Evolutionary conservation across 1,140 invertebrate genomes (phyloP).

Genomic region (Trichonephila inaurata): DNA sequence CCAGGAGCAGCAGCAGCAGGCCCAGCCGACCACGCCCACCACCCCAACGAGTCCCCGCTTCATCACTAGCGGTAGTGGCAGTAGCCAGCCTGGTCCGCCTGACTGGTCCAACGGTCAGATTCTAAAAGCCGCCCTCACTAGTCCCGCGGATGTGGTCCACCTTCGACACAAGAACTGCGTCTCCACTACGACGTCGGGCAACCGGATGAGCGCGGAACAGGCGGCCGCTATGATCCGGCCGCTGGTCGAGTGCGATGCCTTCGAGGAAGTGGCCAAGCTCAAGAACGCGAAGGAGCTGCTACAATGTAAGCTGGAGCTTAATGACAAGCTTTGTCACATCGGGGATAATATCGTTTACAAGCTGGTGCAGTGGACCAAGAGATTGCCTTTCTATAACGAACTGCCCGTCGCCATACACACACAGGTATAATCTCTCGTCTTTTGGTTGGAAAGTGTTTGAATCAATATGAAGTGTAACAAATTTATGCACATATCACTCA

Average conservation of each 20-base stretch:
- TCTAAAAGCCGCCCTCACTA: slow-evolving; percentile 94
- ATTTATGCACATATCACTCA: no score
- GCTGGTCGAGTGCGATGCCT: slow-evolving; percentile 95
- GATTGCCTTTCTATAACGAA: slow-evolving; percentile 97
- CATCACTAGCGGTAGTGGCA: background rate
- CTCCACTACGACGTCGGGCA: slow-evolving; percentile 80
- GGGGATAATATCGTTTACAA: slow-evolving; percentile 90
- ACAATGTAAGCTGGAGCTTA: slow-evolving; percentile 62
- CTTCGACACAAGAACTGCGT: slow-evolving; percentile 88
- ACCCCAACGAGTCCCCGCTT: slow-evolving; percentile 10
- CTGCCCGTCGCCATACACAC: slow-evolving; percentile 90
- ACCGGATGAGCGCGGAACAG: slow-evolving; percentile 80
- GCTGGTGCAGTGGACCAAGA: slow-evolving; percentile 98
- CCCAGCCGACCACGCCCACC: background rate
- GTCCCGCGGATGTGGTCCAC: slow-evolving; percentile 92
- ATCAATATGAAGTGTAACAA: no score
- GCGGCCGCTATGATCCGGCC: slow-evolving; percentile 63
- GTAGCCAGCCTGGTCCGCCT: slow-evolving; percentile 3
- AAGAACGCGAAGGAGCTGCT: slow-evolving; percentile 79
- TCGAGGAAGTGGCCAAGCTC: slow-evolving; percentile 95
- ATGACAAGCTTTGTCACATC: slow-evolving; percentile 74
- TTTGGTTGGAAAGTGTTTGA: no score
- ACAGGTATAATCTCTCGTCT: slow-evolving; percentile 75
- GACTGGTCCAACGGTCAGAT: slow-evolving; percentile 86
- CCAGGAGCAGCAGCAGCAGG: slow-evolving; percentile 44